Percentiles rank a stretch among this genome's conserved stretches.
Evolutionary conservation across 2,888 invertebrate species (phyloP).

Genomic region (Thymelicus acteon): DNA sequence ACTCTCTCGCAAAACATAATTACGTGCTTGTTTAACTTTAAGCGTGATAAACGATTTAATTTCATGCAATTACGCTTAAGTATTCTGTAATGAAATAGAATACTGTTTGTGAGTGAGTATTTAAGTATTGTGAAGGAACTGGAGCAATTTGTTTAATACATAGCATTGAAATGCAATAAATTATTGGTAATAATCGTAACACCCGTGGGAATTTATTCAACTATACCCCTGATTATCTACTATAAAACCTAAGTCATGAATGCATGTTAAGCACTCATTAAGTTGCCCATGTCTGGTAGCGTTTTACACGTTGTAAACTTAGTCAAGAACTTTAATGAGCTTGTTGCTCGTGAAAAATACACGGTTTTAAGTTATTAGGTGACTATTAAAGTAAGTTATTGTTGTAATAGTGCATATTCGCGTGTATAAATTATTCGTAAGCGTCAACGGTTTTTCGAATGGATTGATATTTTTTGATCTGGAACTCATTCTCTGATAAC

Average conservation of each 20-base stretch:
- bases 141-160: too few relatives aligned
- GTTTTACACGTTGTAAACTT: conserved; percentile 37
- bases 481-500: too few relatives aligned
- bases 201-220: not conserved
- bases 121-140: too few relatives aligned
- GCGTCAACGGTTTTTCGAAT: too few relatives aligned
- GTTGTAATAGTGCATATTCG: conserved; percentile 4
- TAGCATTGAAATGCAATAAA: too few relatives aligned
- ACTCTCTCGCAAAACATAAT: conserved; percentile 4
- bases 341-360: conserved; percentile 57
- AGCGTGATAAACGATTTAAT: conserved; percentile 8
- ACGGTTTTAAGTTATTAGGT: conserved; percentile 22
- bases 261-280: conserved; percentile 53
- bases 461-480: too few relatives aligned
- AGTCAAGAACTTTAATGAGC: conserved; percentile 63
- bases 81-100: not conserved
- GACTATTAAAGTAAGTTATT: not conserved
- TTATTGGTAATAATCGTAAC: not conserved
- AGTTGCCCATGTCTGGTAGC: conserved; percentile 42
- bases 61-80: not conserved
- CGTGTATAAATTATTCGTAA: not conserved
- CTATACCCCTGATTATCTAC: not conserved
- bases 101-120: not conserved
- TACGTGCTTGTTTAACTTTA: conserved; percentile 4
- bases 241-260: conserved; percentile 38